These are phyloP conservation scores for Crenuchus spilurus DNA, from an alignment of 2,797 vertebrate genomes.

Conservation along the genomic window DNA sequence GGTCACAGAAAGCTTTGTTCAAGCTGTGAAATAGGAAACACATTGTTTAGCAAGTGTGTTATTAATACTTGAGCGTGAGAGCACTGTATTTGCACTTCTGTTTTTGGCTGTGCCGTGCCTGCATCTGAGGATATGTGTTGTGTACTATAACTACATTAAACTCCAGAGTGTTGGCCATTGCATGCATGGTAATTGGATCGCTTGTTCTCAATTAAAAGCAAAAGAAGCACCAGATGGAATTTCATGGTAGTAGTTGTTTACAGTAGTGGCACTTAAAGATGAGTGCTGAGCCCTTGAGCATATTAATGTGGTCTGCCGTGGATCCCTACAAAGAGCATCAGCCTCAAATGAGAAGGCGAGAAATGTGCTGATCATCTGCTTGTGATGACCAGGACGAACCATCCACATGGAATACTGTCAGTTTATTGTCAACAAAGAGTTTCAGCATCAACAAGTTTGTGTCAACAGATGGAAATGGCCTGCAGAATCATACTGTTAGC, in stretches of 20 bases:
- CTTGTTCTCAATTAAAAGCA: slow-evolving; percentile 66
- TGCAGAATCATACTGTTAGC: too few relatives aligned
- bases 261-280: slow-evolving; percentile 63
- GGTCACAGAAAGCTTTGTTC: too few relatives aligned
- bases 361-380: slow-evolving; percentile 64
- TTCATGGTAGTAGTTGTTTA: slow-evolving; percentile 57
- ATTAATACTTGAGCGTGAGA: too few relatives aligned
- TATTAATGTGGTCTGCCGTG: slow-evolving; percentile 52
- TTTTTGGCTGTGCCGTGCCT: too few relatives aligned
- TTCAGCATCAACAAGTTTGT: slow-evolving; percentile 18
- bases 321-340: slow-evolving; percentile 52
- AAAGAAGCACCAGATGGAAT: slow-evolving; percentile 56
- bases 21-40: too few relatives aligned
- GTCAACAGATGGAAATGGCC: neutral
- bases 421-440: slow-evolving; percentile 12
- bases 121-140: too few relatives aligned
- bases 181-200: too few relatives aligned
- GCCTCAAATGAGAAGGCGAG: slow-evolving; percentile 54
- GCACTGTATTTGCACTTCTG: too few relatives aligned
- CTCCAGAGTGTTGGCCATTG: too few relatives aligned
- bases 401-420: slow-evolving; percentile 30
- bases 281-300: slow-evolving; percentile 33
- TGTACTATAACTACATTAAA: too few relatives aligned
- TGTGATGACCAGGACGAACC: slow-evolving; percentile 40
- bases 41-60: too few relatives aligned